Evolutionary conservation across 2,797 vertebrate genomes (phyloP).

Genomic region (Remorina albescens): DNA sequence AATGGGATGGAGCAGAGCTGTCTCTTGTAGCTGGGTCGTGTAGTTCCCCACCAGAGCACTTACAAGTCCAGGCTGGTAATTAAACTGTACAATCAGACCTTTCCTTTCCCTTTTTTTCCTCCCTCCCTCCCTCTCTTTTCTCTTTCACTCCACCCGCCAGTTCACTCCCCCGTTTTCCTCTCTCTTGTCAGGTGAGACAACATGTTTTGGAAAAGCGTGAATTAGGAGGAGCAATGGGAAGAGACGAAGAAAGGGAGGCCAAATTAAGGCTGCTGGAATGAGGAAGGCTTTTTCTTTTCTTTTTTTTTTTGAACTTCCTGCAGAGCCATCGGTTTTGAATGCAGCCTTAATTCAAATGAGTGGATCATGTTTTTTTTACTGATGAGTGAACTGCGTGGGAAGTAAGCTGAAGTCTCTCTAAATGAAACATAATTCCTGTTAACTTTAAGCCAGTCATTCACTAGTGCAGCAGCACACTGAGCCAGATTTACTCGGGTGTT

Average conservation of each 20-base stretch:
- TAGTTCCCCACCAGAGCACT: slow-evolving; percentile 86
- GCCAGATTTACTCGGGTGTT: background rate
- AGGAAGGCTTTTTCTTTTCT: slow-evolving; percentile 25
- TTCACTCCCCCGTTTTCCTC: slow-evolving; percentile 54
- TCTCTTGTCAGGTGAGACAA: slow-evolving; percentile 83
- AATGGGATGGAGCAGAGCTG: slow-evolving; percentile 85
- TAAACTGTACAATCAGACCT: slow-evolving; percentile 84
- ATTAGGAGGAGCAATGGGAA: slow-evolving; percentile 75
- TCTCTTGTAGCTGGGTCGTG: slow-evolving; percentile 82
- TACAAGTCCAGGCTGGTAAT: slow-evolving; percentile 87
- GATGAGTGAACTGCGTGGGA: slow-evolving; percentile 50
- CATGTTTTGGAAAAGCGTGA: slow-evolving; percentile 78
- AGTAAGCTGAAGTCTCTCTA: slow-evolving; percentile 37
- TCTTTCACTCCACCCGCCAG: slow-evolving; percentile 24
- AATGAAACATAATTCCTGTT: slow-evolving; percentile 40
- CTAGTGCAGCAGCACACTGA: background rate
- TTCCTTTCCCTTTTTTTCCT: slow-evolving; percentile 40
- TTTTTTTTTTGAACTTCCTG: slow-evolving; percentile 19
- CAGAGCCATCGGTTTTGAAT: slow-evolving; percentile 40
- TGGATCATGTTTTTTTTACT: too few relatives aligned
- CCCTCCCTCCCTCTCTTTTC: slow-evolving; percentile 34
- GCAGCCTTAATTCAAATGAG: slow-evolving; percentile 60
- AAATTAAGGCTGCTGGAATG: slow-evolving; percentile 75
- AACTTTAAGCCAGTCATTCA: slow-evolving; percentile 21
- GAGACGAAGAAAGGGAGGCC: slow-evolving; percentile 68